Conservation (phyloP, 2,797 vertebrate species). For the Hydrocynus forskahlii region DNA sequence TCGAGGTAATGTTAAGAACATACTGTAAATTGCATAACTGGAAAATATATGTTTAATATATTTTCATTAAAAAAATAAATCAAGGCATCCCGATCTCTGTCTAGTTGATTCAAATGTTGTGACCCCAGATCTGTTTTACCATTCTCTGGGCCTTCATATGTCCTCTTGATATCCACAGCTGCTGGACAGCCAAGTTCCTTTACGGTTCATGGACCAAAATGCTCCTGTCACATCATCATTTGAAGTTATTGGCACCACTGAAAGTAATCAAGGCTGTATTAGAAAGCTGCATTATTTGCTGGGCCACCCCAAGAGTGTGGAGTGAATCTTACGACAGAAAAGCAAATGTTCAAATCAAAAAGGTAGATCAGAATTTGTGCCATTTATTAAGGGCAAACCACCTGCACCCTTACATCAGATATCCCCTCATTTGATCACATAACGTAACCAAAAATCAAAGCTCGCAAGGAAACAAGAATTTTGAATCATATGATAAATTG, state of each 20-base stretch:
- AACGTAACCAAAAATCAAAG: no score
- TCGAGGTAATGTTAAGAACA: conserved; percentile 61
- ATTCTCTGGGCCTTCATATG: not conserved
- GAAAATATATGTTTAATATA: conserved; percentile 73
- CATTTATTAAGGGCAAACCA: no score
- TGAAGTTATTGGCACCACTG: not conserved
- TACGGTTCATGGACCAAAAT: not conserved
- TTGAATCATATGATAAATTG: no score
- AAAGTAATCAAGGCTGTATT: no score
- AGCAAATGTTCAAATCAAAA: no score
- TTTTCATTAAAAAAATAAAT: conserved; percentile 69
- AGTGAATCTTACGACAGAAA: no score
- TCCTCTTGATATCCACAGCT: not conserved
- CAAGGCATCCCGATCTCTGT: conserved; percentile 64
- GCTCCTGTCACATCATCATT: not conserved
- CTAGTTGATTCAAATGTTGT: conserved; percentile 54
- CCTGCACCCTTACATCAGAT: no score
- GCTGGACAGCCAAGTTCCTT: not conserved
- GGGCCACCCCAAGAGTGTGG: no score
- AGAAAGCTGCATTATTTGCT: no score
- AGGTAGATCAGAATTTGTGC: no score
- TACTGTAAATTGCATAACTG: conserved; percentile 68
- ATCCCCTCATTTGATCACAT: no score
- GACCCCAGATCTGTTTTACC: not conserved
- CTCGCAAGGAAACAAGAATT: no score